A percentile compares a stretch with the other conserved stretches of the same genome.
Evolutionary conservation across 2,888 invertebrate species (phyloP).

Genomic region (Smittia aterrima): DNA sequence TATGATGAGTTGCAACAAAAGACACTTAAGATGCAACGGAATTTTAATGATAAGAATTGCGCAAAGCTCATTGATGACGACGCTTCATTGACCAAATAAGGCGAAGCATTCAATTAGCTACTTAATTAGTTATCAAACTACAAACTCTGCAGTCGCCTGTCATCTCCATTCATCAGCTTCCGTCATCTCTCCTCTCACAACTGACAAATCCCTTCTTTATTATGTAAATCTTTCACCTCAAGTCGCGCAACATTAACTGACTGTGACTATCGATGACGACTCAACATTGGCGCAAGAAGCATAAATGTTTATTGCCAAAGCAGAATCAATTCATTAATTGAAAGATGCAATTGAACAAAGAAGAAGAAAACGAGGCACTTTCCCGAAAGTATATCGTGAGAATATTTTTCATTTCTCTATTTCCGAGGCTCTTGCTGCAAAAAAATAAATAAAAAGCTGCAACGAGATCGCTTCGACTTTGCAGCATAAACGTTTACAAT

Average conservation of each 20-base stretch:
- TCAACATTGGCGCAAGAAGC: not conserved
- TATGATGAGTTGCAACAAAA: not conserved
- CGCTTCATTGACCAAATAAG: not conserved
- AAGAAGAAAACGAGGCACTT: not conserved
- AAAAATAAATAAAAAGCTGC: too few species aligned
- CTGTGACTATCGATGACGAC: not conserved
- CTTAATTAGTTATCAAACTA: not conserved
- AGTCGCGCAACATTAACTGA: not conserved
- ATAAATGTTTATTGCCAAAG: not conserved
- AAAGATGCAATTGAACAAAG: not conserved
- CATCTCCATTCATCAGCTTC: not conserved
- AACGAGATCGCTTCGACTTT: not conserved
- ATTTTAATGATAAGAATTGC: not conserved
- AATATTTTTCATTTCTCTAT: not conserved
- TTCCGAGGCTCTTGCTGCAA: not conserved
- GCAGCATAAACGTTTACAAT: conserved; percentile 39
- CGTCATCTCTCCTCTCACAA: not conserved
- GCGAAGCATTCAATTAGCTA: too few species aligned
- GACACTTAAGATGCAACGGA: conserved; percentile 3
- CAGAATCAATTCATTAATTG: not conserved
- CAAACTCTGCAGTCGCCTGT: not conserved
- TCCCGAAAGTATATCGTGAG: conserved; percentile 40
- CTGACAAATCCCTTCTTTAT: conserved; percentile 28
- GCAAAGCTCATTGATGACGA: too few species aligned
- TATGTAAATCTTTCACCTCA: not conserved